Percentiles rank a stretch among this genome's conserved stretches.
phyloP scores from a whole-genome alignment of 2,888 invertebrate genomes.

The Podotricha telesiphe region DNA sequence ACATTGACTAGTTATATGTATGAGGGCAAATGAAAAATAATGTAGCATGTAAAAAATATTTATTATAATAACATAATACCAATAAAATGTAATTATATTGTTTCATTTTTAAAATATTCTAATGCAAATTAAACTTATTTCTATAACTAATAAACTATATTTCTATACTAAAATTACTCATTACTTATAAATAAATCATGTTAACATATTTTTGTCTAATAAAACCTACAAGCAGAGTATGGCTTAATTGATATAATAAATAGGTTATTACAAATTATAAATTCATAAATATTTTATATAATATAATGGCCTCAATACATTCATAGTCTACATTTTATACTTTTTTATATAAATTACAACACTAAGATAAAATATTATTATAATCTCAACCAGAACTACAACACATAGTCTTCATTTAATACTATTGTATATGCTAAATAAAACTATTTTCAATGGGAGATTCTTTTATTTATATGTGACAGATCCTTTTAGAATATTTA shows the following conservation, averaged over 20 bases:
- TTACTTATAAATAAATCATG: conserved; percentile 9
- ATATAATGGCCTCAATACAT: background rate
- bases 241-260: background rate
- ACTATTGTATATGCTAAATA: background rate
- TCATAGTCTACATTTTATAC: background rate
- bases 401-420: background rate
- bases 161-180: background rate
- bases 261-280: background rate
- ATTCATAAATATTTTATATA: background rate
- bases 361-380: background rate
- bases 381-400: conserved; percentile 19
- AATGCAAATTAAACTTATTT: conserved; percentile 1
- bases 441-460: background rate
- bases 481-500: background rate
- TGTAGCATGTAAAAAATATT: conserved; percentile 8
- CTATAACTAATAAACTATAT: background rate
- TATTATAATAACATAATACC: conserved; percentile 3
- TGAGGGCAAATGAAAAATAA: background rate
- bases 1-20: background rate
- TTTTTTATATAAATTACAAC: conserved; percentile 1
- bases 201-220: conserved; percentile 5
- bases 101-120: conserved; percentile 6
- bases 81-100: conserved; percentile 1
- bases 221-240: conserved; percentile 3
- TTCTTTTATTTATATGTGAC: background rate